Percentiles rank a stretch among this genome's conserved stretches.
These are phyloP conservation scores for Naso thynnoides DNA, from an alignment of 2,797 vertebrate genomes.

Conservation along the genomic window DNA sequence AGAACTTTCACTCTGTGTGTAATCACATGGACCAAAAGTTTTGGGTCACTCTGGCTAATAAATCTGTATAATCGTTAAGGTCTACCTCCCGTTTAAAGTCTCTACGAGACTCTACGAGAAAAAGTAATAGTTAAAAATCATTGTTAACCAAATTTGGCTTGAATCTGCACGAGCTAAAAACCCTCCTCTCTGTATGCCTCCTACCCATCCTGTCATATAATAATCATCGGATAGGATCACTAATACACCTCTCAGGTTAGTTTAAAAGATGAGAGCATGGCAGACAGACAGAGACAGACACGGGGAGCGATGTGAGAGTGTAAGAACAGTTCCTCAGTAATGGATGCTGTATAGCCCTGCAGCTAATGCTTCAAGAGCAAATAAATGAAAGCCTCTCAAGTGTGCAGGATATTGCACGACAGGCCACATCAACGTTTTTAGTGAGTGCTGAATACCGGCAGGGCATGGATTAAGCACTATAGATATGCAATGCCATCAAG, in stretches of 20 bases:
- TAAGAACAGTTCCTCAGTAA: conserved; percentile 42
- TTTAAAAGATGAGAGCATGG: conserved; percentile 49
- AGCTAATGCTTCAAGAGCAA: conserved; percentile 65
- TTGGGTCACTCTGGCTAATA: too few relatives aligned
- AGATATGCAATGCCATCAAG: conserved; percentile 63
- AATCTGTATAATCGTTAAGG: too few relatives aligned
- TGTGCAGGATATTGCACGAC: conserved; percentile 55
- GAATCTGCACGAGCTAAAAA: not conserved
- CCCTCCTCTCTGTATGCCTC: not conserved
- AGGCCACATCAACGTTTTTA: conserved; percentile 53
- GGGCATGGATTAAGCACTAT: conserved; percentile 54
- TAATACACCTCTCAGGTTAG: conserved; percentile 27
- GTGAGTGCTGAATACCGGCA: conserved; percentile 50
- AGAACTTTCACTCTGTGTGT: too few relatives aligned
- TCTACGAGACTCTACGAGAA: not conserved
- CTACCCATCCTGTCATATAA: not conserved
- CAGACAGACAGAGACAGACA: conserved; percentile 29
- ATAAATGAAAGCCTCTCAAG: conserved; percentile 68
- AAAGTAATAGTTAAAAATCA: not conserved
- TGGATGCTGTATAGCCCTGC: conserved; percentile 45
- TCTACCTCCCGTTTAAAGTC: too few relatives aligned
- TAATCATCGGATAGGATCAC: conserved; percentile 10
- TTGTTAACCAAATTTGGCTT: conserved; percentile 3
- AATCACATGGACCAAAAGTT: too few relatives aligned
- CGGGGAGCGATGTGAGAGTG: conserved; percentile 12